Percentiles rank a stretch among this genome's conserved stretches.
Conservation (phyloP, 2,888 invertebrate genomes). For the Norana najaformis region DNA sequence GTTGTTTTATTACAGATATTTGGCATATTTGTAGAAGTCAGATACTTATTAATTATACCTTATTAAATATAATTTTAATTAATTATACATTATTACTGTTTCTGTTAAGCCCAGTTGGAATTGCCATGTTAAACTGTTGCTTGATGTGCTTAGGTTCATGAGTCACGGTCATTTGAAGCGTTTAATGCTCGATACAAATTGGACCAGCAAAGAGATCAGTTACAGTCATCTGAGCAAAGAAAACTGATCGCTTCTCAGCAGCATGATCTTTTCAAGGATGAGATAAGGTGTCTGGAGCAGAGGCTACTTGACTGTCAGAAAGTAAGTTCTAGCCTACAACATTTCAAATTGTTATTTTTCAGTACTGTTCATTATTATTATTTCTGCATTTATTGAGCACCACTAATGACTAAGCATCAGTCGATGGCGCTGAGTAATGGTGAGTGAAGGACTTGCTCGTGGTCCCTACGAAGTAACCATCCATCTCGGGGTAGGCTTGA, state of each 20-base stretch:
- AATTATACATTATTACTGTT: neutral
- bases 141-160: neutral
- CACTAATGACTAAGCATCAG: too few species aligned
- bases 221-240: neutral
- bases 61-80: too few species aligned
- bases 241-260: neutral
- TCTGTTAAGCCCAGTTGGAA: neutral
- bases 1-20: too few species aligned
- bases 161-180: neutral
- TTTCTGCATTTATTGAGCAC: too few species aligned
- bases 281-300: neutral
- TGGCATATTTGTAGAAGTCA: too few species aligned
- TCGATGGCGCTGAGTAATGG: too few species aligned
- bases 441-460: too few species aligned
- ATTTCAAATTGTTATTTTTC: neutral
- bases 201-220: neutral
- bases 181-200: neutral
- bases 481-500: too few species aligned
- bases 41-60: too few species aligned
- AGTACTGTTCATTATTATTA: too few species aligned
- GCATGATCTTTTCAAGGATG: neutral
- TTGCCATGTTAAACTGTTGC: neutral
- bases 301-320: neutral
- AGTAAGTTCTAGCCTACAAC: neutral
- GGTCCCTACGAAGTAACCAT: too few species aligned